These are phyloP conservation scores for Celastrina argiolus DNA, from an alignment of 2,888 invertebrate species.

Conservation along the genomic window DNA sequence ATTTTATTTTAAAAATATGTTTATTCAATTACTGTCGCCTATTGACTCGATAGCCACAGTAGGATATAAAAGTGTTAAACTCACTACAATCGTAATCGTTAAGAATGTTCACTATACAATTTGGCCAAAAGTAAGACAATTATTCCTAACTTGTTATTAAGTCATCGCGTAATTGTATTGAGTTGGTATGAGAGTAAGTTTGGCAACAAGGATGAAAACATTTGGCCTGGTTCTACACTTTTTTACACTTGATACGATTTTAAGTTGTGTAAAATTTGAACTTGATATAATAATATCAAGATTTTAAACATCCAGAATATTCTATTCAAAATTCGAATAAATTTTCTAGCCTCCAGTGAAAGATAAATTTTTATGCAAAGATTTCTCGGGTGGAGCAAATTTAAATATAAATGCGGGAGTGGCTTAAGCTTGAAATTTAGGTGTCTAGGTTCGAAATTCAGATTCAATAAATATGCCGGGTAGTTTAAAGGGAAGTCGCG, in stretches of 20 bases:
- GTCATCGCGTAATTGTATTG: neutral
- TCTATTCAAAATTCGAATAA: neutral
- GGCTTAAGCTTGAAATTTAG: conserved; percentile 34
- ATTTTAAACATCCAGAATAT: neutral
- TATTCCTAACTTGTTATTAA: neutral
- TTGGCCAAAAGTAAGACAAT: neutral
- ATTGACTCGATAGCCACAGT: too few relatives aligned
- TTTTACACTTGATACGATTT: neutral
- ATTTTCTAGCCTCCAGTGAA: neutral
- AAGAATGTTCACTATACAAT: neutral
- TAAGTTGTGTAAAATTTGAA: too few relatives aligned
- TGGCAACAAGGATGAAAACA: neutral
- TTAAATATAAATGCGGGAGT: conserved; percentile 25
- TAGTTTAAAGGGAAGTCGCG: conserved; percentile 32
- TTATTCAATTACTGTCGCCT: too few relatives aligned
- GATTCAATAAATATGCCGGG: conserved; percentile 33
- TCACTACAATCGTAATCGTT: too few relatives aligned
- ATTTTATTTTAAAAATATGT: too few relatives aligned
- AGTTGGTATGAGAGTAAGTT: neutral
- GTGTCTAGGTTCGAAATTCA: conserved; percentile 34
- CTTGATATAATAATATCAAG: too few relatives aligned
- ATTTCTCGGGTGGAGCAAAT: neutral
- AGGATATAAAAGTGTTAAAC: too few relatives aligned
- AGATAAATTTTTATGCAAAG: neutral
- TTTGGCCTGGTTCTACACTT: neutral